phyloP scores from a whole-genome alignment of 2,797 vertebrate genomes.

The Cuculus canorus region DNA sequence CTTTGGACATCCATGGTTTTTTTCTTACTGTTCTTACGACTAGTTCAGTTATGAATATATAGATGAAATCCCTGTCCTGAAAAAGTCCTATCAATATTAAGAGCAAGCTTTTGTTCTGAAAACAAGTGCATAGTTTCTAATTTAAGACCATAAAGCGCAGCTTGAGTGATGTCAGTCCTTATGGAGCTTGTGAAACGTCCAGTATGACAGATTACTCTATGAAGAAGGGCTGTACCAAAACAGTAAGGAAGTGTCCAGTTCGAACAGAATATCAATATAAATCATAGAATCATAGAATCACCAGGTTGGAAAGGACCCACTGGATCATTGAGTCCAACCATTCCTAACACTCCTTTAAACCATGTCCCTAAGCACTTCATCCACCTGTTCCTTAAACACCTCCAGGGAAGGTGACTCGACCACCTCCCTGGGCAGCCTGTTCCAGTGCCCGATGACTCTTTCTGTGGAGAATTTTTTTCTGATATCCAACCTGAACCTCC shows the following conservation, averaged over 20 bases:
- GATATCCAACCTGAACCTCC: too few relatives aligned
- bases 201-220: background rate
- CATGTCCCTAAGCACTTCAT: too few relatives aligned
- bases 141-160: background rate
- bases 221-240: background rate
- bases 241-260: background rate
- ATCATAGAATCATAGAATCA: too few relatives aligned
- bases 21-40: background rate
- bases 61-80: background rate
- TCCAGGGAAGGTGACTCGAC: too few relatives aligned
- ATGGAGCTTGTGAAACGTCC: background rate
- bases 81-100: background rate
- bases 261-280: background rate
- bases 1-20: background rate
- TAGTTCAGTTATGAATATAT: background rate
- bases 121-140: background rate
- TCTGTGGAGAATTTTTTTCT: too few relatives aligned
- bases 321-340: too few relatives aligned
- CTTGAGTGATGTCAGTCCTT: background rate
- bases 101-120: background rate
- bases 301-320: too few relatives aligned
- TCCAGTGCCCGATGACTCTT: too few relatives aligned
- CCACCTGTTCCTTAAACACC: too few relatives aligned
- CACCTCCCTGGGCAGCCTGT: too few relatives aligned
- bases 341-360: too few relatives aligned